Percentiles rank a stretch among this genome's conserved stretches.
Evolutionary conservation across 2,113 vertebrate species (phyloP).

Genomic region (Ophiodon elongatus): DNA sequence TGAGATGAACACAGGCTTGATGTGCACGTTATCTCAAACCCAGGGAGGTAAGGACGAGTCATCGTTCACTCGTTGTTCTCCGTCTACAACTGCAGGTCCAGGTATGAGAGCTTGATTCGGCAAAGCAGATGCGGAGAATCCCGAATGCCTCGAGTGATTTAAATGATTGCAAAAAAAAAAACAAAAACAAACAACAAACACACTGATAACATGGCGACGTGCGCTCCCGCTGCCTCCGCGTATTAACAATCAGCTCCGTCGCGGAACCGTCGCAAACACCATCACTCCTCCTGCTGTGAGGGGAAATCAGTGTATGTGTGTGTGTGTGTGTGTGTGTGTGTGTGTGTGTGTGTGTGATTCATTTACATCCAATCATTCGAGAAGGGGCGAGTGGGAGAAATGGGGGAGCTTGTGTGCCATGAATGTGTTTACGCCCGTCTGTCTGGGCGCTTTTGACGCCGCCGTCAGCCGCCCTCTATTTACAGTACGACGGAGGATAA

Average conservation of each 20-base stretch:
- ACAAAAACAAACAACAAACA: too few species aligned
- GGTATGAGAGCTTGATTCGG: slow-evolving; percentile 42
- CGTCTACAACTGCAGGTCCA: slow-evolving; percentile 20
- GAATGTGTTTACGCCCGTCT: slow-evolving; percentile 39
- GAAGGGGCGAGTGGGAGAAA: slow-evolving; percentile 13
- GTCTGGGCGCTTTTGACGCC: slow-evolving; percentile 6
- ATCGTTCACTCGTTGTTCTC: slow-evolving; percentile 26
- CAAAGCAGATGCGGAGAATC: slow-evolving; percentile 20
- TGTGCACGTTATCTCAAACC: slow-evolving; percentile 25
- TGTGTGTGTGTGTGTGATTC: slow-evolving; percentile 17
- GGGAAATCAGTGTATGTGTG: slow-evolving; percentile 23
- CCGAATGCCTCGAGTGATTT: slow-evolving; percentile 19
- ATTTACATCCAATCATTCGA: slow-evolving; percentile 43
- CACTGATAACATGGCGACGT: background rate
- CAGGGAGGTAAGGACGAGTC: slow-evolving; percentile 27
- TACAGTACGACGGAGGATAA: background rate
- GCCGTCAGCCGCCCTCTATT: background rate
- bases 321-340: background rate
- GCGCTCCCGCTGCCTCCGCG: slow-evolving; percentile 20
- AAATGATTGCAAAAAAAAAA: slow-evolving; percentile 27
- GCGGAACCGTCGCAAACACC: slow-evolving; percentile 20
- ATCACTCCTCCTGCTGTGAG: slow-evolving; percentile 35
- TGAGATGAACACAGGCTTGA: slow-evolving; percentile 33
- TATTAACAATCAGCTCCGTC: slow-evolving; percentile 21
- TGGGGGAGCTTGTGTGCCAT: slow-evolving; percentile 22